A percentile compares a stretch with the other conserved stretches of the same genome.
Evolutionary conservation across 2,113 vertebrate genomes (phyloP).

Genomic region (Bos javanicus): DNA sequence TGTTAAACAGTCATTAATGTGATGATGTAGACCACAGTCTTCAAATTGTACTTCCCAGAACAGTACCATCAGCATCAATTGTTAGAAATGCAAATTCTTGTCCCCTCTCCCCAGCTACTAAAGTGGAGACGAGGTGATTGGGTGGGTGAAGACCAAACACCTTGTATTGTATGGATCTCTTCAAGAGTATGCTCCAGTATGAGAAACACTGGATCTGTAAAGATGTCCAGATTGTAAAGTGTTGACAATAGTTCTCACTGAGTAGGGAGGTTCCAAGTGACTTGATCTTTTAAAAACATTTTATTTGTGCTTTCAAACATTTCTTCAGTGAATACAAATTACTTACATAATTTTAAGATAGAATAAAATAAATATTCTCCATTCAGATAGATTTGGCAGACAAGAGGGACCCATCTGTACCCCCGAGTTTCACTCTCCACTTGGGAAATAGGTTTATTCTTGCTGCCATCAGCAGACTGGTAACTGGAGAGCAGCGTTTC

Average conservation of each 20-base stretch:
- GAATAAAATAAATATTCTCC: neutral
- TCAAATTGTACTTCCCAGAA: neutral
- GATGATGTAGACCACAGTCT: neutral
- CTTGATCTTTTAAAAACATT: neutral
- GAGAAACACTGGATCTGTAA: neutral
- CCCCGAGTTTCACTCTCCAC: neutral
- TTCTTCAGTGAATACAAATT: neutral
- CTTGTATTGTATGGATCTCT: neutral
- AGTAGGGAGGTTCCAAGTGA: neutral
- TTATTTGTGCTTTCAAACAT: neutral
- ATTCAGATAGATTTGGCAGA: neutral
- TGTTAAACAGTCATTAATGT: neutral
- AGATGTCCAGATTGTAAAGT: neutral
- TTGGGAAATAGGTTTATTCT: neutral
- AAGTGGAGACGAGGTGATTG: neutral
- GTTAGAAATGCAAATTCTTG: neutral
- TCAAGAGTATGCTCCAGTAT: neutral
- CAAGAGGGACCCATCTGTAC: neutral
- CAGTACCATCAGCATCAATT: neutral
- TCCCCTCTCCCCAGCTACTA: too few species aligned
- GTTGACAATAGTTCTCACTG: neutral
- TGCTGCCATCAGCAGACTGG: neutral
- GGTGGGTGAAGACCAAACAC: neutral
- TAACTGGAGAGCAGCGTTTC: neutral
- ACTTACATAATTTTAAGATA: neutral